These are phyloP conservation scores for Neoseiulus cucumeris DNA, from an alignment of 1,140 invertebrate species.

Conservation along the genomic window DNA sequence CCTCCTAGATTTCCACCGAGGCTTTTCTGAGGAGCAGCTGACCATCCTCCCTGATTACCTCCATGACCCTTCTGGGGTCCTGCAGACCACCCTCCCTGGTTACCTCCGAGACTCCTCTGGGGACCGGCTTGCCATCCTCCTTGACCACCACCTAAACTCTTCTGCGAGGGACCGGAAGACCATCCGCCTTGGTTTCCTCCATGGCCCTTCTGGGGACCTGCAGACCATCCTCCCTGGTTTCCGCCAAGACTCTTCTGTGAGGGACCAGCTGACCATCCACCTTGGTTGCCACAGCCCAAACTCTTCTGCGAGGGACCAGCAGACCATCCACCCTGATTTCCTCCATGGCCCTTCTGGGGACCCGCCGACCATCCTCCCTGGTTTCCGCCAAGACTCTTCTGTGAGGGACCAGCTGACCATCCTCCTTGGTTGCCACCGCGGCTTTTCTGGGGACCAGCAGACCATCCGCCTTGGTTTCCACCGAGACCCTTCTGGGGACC, in stretches of 20 bases:
- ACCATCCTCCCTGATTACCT: neutral
- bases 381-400: neutral
- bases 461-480: neutral
- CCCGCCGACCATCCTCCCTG: neutral
- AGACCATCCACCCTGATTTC: neutral
- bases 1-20: neutral
- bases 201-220: neutral
- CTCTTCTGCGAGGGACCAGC: neutral
- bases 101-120: neutral
- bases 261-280: neutral
- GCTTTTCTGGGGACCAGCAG: neutral
- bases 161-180: constrained; percentile 3
- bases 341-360: neutral
- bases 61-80: neutral
- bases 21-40: neutral
- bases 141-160: neutral
- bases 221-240: neutral
- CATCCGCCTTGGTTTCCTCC: neutral
- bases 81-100: neutral
- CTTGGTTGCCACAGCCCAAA: neutral
- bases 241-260: neutral
- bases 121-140: neutral
- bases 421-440: neutral
- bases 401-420: neutral
- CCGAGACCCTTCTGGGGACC: neutral